Evolutionary conservation across 2,113 vertebrate genomes (phyloP), one percentile per base, ranked within the genome.

Genomic region (Oenanthe melanoleuca): DNA sequence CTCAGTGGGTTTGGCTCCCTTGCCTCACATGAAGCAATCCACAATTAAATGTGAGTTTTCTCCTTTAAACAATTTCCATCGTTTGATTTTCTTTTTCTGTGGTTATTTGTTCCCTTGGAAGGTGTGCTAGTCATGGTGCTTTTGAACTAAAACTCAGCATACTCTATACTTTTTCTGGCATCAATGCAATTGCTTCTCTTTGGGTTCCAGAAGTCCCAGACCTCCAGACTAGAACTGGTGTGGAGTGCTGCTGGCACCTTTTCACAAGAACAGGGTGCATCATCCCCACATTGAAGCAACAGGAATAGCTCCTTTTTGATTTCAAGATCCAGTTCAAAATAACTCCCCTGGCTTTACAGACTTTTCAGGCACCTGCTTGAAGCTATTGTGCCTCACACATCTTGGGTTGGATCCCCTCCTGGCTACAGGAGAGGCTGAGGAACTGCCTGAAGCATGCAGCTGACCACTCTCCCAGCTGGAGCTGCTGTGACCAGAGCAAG

Each of bases 21-120:
- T 88, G 80, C 89, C 75, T 94, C 79, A 94, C 88, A 96, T 95
- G 92, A 96, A 96, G 67, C 75, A 93, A 88, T 92, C 96, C 79
- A 90, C 82, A 95, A 94, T 95, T 95, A 95, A 92, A 96, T 78
- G 63, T 88, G 88, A 86, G 40, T 93, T 97, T 94, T 96, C 87
- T 89, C 88, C 94, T 96, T 96, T 90, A 94, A 96, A 96, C 67
- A 18, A 93, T 96, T 96, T 96, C 56, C 72, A 93, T 78, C 71
- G 75, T 80, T 93, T 94, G 79, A 96, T 88, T 95, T 96, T 95
- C 63, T 83, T 97, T 96, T 96, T 96, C 95, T 63, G 94, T 95
- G 95, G 95, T 96, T 93, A 93, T 96, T 96, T 97, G 56, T 94
- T 96, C 82, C 79, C 67, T 96, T 96, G 44, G 85, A 96, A 95